Conservation (phyloP, 2,113 vertebrate genomes). For the Marmota monax region DNA sequence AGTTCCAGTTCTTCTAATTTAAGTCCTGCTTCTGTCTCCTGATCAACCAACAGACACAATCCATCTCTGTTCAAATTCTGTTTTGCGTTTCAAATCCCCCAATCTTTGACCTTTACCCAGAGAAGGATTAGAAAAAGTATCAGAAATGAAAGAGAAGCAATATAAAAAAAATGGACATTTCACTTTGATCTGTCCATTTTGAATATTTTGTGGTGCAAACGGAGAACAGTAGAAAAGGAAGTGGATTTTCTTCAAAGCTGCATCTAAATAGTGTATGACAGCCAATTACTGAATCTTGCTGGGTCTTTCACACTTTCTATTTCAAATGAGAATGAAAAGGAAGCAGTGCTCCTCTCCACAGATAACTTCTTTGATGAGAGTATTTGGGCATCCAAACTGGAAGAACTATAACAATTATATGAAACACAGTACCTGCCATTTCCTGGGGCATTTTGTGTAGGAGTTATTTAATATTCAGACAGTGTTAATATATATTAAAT, state of each 20-base stretch:
- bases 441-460: neutral
- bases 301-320: neutral
- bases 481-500: neutral
- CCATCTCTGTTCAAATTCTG: conserved; percentile 81
- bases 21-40: conserved; percentile 76
- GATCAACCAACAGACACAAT: conserved; percentile 79
- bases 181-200: conserved; percentile 83
- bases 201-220: conserved; percentile 82
- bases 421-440: neutral
- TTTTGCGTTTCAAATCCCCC: conserved; percentile 83
- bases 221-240: neutral
- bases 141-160: conserved; percentile 80
- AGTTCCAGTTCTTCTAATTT: conserved; percentile 71
- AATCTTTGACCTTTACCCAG: conserved; percentile 82
- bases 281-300: conserved; percentile 46
- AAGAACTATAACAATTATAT: conserved; percentile 33
- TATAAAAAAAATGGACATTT: conserved; percentile 84
- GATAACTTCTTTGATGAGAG: conserved; percentile 40
- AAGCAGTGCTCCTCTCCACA: neutral
- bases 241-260: conserved; percentile 47
- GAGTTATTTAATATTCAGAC: neutral
- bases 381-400: neutral
- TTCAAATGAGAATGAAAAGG: conserved; percentile 43
- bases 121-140: conserved; percentile 82
- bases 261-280: conserved; percentile 49